A percentile compares a stretch with the other conserved stretches of the same genome.
Evolutionary conservation across 1,140 invertebrate species (phyloP).

Genomic region (Drosophila nebulosa): DNA sequence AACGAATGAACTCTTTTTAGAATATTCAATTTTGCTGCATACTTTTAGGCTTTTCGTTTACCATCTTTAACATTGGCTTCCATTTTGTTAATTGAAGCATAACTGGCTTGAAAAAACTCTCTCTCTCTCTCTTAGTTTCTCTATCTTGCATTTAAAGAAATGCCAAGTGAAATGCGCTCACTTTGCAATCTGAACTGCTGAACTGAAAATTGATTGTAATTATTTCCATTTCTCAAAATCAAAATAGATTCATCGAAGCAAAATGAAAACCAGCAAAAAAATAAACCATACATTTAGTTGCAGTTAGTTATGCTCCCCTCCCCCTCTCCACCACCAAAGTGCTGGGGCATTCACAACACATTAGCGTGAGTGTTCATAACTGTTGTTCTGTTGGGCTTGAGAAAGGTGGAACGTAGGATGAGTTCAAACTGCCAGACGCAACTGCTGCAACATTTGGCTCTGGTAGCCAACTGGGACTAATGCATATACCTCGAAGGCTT

Average conservation of each 20-base stretch:
- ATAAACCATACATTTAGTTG: neutral
- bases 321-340: slow-evolving; percentile 12
- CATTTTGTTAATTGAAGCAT: too few relatives aligned
- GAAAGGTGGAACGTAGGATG: neutral
- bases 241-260: neutral
- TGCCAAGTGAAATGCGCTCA: too few relatives aligned
- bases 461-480: slow-evolving; percentile 41
- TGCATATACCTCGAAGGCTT: slow-evolving; percentile 67
- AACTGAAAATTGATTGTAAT: neutral
- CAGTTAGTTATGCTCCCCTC: neutral
- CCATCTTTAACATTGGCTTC: too few relatives aligned
- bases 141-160: too few relatives aligned
- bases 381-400: slow-evolving; percentile 38
- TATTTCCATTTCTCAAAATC: neutral
- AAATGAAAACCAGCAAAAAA: neutral
- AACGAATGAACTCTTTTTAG: too few relatives aligned
- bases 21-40: too few relatives aligned
- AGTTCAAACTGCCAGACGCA: slow-evolving; percentile 49
- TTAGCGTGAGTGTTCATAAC: slow-evolving; percentile 74
- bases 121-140: too few relatives aligned
- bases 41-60: too few relatives aligned
- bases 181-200: too few relatives aligned
- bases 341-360: slow-evolving; percentile 68
- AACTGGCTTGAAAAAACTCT: too few relatives aligned
- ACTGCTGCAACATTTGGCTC: slow-evolving; percentile 6